Evolutionary conservation across 2,113 vertebrate genomes (phyloP), one percentile per base, ranked within the genome.

Genomic region (Baryphthengus martii): DNA sequence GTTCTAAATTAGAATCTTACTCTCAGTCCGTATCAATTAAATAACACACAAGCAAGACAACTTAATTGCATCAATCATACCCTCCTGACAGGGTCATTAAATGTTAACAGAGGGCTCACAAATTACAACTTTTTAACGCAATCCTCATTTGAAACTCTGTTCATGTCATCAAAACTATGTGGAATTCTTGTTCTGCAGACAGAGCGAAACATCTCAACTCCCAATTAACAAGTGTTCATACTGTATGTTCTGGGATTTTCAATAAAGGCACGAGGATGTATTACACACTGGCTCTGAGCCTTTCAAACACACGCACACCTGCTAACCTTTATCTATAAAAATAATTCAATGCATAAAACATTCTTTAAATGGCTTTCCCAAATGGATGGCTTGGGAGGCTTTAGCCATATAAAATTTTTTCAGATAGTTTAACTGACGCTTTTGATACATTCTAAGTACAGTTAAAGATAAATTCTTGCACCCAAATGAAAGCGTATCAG

Each of bases 11-110:
- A 99, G 97, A 94, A 97, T 98, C 98, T 91, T 98, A 98, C 97
- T 98, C 95, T 97, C 98, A 98, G 98, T 98, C 98, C 97, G 92
- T 98, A 98, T 98, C 98, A 98, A 98, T 99, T 99, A 98, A 98
- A 97, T 97, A 98, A 98, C 98, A 98, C 98, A 98, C 98, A 98
- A 97, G 97, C 97, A 98, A 98, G 98, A 98, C 98, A 98, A 97
- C 97, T 98, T 98, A 97, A 97, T 98, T 98, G 98, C 95, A 97
- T 98, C 98, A 98, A 98, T 98, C 97, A 97, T 90, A 97, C 96
- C 96, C 95, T 98, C 95, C 96, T 97, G 98, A 98, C 98, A 97
- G 96, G 97, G 96, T 97, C 97, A 98, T 97, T 98, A 98, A 98
- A 98, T 83, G 97, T 96, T 97, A 98, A 97, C 97, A 96, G 95